These are phyloP conservation scores for Cyrtorhinus lividipennis DNA, from an alignment of 1,140 invertebrate genomes.

Conservation along the genomic window DNA sequence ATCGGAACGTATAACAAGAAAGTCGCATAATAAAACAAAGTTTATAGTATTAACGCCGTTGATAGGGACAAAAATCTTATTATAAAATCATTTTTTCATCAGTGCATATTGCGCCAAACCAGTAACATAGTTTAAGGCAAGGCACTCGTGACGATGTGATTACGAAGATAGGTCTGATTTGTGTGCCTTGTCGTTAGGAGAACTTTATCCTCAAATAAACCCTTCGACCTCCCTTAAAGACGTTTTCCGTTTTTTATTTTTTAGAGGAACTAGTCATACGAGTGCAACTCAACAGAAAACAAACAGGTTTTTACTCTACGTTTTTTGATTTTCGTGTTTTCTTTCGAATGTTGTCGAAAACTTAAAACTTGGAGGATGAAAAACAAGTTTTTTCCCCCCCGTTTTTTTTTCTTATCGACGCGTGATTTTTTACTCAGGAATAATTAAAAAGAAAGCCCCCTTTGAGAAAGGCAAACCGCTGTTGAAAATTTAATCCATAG, in stretches of 20 bases:
- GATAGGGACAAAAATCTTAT: constrained; percentile 2
- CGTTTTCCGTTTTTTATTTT: constrained; percentile 13
- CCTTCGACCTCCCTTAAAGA: neutral
- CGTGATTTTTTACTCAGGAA: constrained; percentile 14
- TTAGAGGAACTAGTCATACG: constrained; percentile 18
- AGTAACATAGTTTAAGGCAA: constrained; percentile 9
- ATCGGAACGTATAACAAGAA: neutral
- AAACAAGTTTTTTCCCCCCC: no score
- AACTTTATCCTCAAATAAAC: no score
- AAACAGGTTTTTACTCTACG: neutral
- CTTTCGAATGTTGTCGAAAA: neutral
- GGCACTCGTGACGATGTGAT: constrained; percentile 3
- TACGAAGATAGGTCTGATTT: constrained; percentile 13
- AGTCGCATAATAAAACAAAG: constrained; percentile 11
- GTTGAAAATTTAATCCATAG: neutral
- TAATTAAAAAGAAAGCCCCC: constrained; percentile 1
- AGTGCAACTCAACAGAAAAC: constrained; percentile 16
- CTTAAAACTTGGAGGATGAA: neutral
- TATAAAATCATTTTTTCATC: neutral
- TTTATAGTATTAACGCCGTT: constrained; percentile 16
- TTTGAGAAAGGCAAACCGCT: neutral
- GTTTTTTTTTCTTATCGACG: constrained; percentile 3
- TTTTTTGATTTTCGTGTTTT: neutral
- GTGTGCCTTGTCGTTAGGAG: constrained; percentile 19
- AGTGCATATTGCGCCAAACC: neutral